Conservation (phyloP, 2,888 invertebrate species). For the Dicyrtoma fusca region DNA sequence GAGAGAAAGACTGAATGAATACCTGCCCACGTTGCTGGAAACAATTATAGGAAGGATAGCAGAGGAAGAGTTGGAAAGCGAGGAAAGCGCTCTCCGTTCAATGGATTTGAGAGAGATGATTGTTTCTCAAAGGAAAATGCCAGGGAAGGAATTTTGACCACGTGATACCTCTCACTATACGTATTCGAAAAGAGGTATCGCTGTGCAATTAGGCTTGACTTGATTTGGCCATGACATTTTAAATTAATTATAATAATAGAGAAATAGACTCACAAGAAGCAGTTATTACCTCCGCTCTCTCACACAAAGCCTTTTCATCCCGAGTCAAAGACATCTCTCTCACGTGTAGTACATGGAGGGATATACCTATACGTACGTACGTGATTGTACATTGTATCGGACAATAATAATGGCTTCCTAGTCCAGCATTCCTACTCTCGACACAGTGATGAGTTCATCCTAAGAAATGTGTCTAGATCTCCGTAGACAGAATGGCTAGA, state of each 20-base stretch:
- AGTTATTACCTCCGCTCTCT: neutral
- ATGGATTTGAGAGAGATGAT: neutral
- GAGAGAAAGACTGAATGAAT: too few species aligned
- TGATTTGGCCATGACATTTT: constrained; percentile 36
- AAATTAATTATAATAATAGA: constrained; percentile 29
- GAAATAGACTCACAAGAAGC: neutral
- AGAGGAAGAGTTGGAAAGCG: neutral
- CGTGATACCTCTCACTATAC: neutral
- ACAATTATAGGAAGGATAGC: neutral
- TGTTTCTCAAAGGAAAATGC: neutral
- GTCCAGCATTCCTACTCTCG: too few species aligned
- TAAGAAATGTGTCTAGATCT: too few species aligned
- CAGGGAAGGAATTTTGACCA: neutral
- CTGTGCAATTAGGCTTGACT: constrained; percentile 23
- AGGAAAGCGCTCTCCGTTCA: neutral
- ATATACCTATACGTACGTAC: too few species aligned
- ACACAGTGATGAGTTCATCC: too few species aligned
- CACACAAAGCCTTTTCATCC: neutral
- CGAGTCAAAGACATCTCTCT: neutral
- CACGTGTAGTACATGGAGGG: neutral
- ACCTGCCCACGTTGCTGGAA: neutral
- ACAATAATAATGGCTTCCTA: too few species aligned
- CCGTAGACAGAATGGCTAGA: too few species aligned
- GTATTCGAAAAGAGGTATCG: too few species aligned
- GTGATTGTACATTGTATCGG: too few species aligned